Base-by-base conservation (phyloP, 2,888 invertebrate species). In the Ochlodes sylvanus region DNA sequence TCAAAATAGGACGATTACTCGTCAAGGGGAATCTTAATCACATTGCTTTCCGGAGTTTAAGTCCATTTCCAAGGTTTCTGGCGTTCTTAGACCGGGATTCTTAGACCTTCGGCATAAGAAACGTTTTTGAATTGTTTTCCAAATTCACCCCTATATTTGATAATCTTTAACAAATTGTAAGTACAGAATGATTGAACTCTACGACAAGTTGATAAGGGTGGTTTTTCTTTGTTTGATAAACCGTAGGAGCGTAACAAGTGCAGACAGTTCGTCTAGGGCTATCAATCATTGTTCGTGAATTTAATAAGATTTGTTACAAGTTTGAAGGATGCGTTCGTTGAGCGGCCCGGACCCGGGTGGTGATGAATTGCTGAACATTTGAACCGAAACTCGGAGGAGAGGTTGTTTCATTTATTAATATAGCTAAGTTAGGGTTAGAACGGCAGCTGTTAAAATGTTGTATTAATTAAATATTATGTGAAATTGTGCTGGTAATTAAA, bases 281-380 rank as follows among this genome's bases (percentile, higher is more conserved):
- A 88, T 88, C 84, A 85, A 89, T 90, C 87, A 87, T 87, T 79
- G 83, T 84, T 85, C 79, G 73, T 75, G 80, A 81, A 82, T 89
- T 83, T 88, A 90, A 88, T 89, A 87, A 87, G 81, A 83, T 76
- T 81, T 78, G 75, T 71, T 69, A 69, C 61, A 72, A 70, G 76
- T 79, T 81, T 86, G 88, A 87, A 78, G 76, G 81, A 88, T 87
- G 84, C 72, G 71, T 69, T 71, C 72, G 74, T 61, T 75, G 77
- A 84, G 77, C 78, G 80, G 72, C 19, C 19, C 42, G 9, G 66
- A 44, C 32, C 54, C 67, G 55, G 44, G 66, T 12, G 17, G 66
- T 67, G 65, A 65, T 65, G 65, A 32, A 65, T 65, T 52, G 52
- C 72, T 75, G 69, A 52, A 84, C 80, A 76, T 55, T 67, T 62